These are phyloP conservation scores for Polyodon spathula DNA, from an alignment of 2,113 vertebrate genomes.

Conservation along the genomic window DNA sequence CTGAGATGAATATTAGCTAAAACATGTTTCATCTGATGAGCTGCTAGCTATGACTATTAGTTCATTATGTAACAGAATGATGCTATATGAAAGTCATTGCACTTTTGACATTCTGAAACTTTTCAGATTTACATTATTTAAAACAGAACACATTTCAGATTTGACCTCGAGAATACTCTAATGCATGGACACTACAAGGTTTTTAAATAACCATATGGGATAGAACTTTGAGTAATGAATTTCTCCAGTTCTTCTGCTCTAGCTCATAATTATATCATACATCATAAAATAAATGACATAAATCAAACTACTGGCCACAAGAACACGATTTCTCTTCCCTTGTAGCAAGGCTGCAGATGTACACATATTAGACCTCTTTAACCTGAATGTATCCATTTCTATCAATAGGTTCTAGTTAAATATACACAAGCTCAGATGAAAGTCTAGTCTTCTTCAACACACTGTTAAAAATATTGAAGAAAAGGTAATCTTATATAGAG, in stretches of 20 bases:
- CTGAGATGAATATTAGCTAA: too few relatives aligned
- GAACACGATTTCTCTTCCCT: background rate
- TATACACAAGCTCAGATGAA: background rate
- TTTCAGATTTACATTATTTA: background rate
- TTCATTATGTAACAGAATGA: too few relatives aligned
- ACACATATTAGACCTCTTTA: background rate
- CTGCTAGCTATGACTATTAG: too few relatives aligned
- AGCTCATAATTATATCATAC: slow-evolving; percentile 3
- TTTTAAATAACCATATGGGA: background rate
- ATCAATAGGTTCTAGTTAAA: background rate
- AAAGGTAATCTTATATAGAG: too few relatives aligned
- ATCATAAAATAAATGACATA: background rate
- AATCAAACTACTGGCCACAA: background rate
- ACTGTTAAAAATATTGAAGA: too few relatives aligned
- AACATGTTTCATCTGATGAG: too few relatives aligned
- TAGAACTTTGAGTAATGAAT: background rate
- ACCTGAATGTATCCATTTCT: background rate
- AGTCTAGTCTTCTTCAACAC: too few relatives aligned
- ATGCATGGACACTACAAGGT: background rate
- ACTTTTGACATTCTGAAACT: background rate
- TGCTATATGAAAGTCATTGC: too few relatives aligned
- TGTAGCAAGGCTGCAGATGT: background rate
- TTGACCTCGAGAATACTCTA: background rate
- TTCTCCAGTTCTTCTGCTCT: background rate
- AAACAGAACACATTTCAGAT: background rate